Percentiles rank a stretch among this genome's conserved stretches.
phyloP scores from a whole-genome alignment of 2,797 vertebrate genomes.

The Chromobotia macracanthus region DNA sequence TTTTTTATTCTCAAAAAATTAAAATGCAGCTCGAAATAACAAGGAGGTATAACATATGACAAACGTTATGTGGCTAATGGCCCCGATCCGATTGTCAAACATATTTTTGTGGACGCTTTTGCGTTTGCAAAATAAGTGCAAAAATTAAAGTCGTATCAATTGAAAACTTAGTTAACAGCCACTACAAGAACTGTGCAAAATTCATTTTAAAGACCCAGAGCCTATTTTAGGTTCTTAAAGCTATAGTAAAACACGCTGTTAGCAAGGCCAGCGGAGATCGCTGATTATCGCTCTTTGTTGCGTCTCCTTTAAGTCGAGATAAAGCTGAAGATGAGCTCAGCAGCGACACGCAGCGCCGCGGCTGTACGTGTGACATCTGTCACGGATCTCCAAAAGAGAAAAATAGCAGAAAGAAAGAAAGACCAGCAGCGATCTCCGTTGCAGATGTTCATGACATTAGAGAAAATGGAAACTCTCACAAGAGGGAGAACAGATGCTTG shows the following conservation, averaged over 20 bases:
- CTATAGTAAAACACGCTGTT: conserved; percentile 80
- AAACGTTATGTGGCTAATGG: conserved; percentile 70
- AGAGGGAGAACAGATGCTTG: too few species aligned
- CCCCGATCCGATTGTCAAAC: conserved; percentile 72
- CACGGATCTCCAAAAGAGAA: not conserved
- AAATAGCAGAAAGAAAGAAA: too few species aligned
- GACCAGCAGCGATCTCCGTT: not conserved
- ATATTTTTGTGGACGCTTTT: conserved; percentile 69
- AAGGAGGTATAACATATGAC: conserved; percentile 52
- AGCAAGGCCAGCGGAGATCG: conserved; percentile 63
- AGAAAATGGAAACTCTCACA: not conserved
- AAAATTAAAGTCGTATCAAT: conserved; percentile 64
- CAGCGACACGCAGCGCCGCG: conserved; percentile 48
- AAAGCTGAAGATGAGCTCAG: conserved; percentile 61
- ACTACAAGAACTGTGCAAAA: conserved; percentile 75
- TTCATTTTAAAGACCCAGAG: conserved; percentile 80
- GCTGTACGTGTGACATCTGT: conserved; percentile 3
- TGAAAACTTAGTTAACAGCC: conserved; percentile 75
- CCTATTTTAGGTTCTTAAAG: conserved; percentile 82
- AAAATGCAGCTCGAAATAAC: conserved; percentile 61
- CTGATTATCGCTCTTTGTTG: conserved; percentile 80
- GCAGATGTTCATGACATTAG: not conserved
- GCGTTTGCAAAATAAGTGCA: conserved; percentile 63
- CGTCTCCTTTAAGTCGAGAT: conserved; percentile 86
- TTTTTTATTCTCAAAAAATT: conserved; percentile 62